Conservation (phyloP, 1,140 invertebrate genomes). For the Drosophila nannoptera region DNA sequence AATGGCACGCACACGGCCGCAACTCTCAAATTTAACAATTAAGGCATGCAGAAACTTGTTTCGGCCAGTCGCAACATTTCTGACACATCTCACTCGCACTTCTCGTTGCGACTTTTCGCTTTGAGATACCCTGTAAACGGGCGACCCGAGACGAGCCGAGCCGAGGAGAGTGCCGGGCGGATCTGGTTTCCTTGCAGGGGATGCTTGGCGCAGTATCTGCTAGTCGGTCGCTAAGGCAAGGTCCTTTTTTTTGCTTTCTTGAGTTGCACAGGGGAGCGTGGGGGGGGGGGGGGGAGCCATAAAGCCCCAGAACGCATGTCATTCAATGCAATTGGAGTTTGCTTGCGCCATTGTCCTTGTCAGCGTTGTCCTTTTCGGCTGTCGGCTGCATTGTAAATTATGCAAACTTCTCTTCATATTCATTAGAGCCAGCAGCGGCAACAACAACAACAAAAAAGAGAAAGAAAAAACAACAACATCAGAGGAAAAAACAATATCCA, state of each 20-base stretch:
- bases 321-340: constrained; percentile 64
- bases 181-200: too few relatives aligned
- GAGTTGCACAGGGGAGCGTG: background rate
- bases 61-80: constrained; percentile 23
- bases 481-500: constrained; percentile 18
- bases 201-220: too few relatives aligned
- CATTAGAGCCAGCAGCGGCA: constrained; percentile 48
- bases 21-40: constrained; percentile 31
- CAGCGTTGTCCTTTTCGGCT: constrained; percentile 7
- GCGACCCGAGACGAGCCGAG: too few relatives aligned
- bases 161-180: too few relatives aligned
- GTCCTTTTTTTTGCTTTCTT: background rate
- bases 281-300: background rate
- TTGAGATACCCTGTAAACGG: too few relatives aligned
- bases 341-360: constrained; percentile 27
- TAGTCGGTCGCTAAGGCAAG: background rate
- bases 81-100: constrained; percentile 69
- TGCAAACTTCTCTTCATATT: constrained; percentile 73
- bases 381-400: constrained; percentile 55
- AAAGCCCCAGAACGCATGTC: constrained; percentile 60
- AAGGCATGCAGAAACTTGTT: constrained; percentile 37
- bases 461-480: constrained; percentile 1
- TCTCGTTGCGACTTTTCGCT: constrained; percentile 38
- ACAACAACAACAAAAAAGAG: constrained; percentile 18
- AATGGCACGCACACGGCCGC: background rate